Base-by-base conservation (phyloP, 2,888 invertebrate genomes). In the Leptinotarsa haldemani region DNA sequence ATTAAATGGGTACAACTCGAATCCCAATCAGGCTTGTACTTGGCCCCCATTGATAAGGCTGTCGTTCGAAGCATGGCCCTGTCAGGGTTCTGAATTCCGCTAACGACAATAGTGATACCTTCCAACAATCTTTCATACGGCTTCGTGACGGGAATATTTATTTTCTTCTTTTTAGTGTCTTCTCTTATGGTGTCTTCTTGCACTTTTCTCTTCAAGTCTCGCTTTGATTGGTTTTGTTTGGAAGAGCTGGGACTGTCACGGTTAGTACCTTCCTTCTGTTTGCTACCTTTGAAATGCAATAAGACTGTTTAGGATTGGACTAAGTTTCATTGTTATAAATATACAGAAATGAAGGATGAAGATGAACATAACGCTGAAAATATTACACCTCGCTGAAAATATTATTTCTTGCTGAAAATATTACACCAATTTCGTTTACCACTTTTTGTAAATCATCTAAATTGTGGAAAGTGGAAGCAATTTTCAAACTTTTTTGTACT, bases 81-180 rank as follows among this genome's bases (percentile, higher is more conserved):
- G 74, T 90, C 90, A 4, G 97, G 97, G 89, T 97, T 94, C 88
- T 93, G 90, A 88, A 94, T 96, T 0, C 97, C 97, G 88, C 96
- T 96, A 77, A 97, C 90, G n/a, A 93, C 94, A 83, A 97, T 90
- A 73, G 91, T 90, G 4, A 94, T 94, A 69, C 90, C 93, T 15
- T 89, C 86, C 79, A 97, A 86, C 47, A 94, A 84, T 78, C 89
- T 86, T 75, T 89, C 84, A 78, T 93, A 93, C 0, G 91, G 90
- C 81, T 88, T 90, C 16, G 78, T 79, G 47, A 52, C 68, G 71
- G 78, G 78, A 13, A 76, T 67, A 47, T 80, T 78, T 7, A 82
- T 79, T 53, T 82, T 83, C 16, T 79, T 83, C 16, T 79, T 87
- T 58, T 74, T 71, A 1, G 53, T 18, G 47, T 48, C 30, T 53